Percentiles rank a stretch among this genome's conserved stretches.
phyloP scores from a whole-genome alignment of 2,888 invertebrate genomes.

The Muschampia plurimacula region DNA sequence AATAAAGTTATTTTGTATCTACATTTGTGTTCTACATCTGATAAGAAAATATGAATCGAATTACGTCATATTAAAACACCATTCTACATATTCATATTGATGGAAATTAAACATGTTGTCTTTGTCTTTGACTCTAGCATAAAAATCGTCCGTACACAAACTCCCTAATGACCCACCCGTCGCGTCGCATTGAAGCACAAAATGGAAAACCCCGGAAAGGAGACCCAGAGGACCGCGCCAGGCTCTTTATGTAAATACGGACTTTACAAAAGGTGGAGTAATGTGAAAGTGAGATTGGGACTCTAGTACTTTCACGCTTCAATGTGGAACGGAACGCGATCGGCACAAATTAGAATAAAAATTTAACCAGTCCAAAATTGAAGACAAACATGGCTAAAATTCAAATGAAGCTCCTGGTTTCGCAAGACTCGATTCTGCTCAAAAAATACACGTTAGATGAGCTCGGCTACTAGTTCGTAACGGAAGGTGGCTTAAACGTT shows the following conservation, averaged over 20 bases:
- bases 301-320: constrained; percentile 64
- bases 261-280: constrained; percentile 76
- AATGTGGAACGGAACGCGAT: constrained; percentile 58
- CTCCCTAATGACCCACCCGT: constrained; percentile 48
- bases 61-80: too few species aligned
- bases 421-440: constrained; percentile 25
- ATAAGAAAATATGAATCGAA: too few species aligned
- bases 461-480: constrained; percentile 10
- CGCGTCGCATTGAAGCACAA: constrained; percentile 75
- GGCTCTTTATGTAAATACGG: constrained; percentile 81
- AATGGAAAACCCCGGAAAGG: constrained; percentile 73
- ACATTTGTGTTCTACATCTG: too few species aligned
- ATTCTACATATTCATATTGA: too few species aligned
- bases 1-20: too few species aligned
- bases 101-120: not conserved
- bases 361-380: constrained; percentile 53
- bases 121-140: not conserved
- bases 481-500: constrained; percentile 15
- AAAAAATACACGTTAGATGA: constrained; percentile 34
- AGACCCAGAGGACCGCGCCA: constrained; percentile 75
- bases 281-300: constrained; percentile 76
- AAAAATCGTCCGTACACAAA: constrained; percentile 3
- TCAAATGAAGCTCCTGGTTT: constrained; percentile 35
- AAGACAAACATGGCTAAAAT: constrained; percentile 54
- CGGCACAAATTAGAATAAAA: constrained; percentile 60